These are phyloP conservation scores for Rhinophrynus dorsalis DNA, from an alignment of 2,797 vertebrate genomes.

Conservation along the genomic window DNA sequence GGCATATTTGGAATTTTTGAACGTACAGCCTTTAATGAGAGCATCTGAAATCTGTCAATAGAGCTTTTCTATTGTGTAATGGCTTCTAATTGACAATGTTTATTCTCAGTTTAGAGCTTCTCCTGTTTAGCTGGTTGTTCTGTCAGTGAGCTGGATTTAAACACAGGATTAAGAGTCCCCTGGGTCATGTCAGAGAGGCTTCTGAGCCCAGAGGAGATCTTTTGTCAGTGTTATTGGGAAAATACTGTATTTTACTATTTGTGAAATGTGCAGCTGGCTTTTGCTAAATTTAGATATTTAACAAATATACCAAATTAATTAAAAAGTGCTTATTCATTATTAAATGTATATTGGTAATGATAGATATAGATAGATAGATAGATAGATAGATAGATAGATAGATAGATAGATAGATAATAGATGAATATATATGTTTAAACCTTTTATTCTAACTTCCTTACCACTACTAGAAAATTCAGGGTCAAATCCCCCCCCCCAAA, in stretches of 20 bases:
- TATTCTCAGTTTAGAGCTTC: not conserved
- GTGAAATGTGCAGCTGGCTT: not conserved
- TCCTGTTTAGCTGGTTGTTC: slow-evolving; percentile 16
- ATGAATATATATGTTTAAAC: too few species aligned
- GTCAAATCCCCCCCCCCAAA: too few species aligned
- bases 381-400: too few species aligned
- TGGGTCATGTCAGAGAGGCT: not conserved
- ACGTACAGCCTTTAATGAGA: too few species aligned
- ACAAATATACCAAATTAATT: too few species aligned
- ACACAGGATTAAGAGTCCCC: slow-evolving; percentile 18
- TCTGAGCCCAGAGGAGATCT: slow-evolving; percentile 5
- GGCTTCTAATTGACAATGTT: slow-evolving; percentile 17
- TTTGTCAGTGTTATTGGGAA: not conserved
- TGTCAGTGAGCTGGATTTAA: slow-evolving; percentile 23
- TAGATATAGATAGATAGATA: too few species aligned
- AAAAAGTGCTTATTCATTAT: too few species aligned
- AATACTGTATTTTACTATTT: not conserved
- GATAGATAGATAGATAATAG: too few species aligned
- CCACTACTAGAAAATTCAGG: too few species aligned
- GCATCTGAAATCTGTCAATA: not conserved
- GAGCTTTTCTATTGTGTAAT: not conserved
- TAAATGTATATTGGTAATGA: too few species aligned
- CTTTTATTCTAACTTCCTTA: too few species aligned
- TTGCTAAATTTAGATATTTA: not conserved
- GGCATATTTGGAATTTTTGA: too few species aligned